Evolutionary conservation across 2,113 vertebrate genomes (phyloP).

Genomic region (Mus musculus): DNA sequence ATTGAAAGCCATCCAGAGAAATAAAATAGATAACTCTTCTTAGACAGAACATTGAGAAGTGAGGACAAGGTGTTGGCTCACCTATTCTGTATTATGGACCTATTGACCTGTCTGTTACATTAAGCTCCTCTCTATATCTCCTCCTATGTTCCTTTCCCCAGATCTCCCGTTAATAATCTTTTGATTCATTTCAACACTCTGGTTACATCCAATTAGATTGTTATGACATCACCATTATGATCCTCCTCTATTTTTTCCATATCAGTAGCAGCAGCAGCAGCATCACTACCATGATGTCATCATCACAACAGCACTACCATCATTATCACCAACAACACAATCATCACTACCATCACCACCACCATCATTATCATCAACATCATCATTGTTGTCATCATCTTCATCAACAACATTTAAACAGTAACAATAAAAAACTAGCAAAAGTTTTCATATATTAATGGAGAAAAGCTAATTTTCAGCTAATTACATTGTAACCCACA

Average conservation of each 20-base stretch:
- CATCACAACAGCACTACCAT: not conserved
- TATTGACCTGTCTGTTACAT: not conserved
- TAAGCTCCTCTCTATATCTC: not conserved
- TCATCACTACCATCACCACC: fast-evolving
- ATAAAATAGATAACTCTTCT: not conserved
- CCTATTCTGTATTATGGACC: fast-evolving
- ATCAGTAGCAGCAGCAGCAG: not conserved
- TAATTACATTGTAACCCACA: conserved; percentile 61
- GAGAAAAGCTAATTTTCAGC: conserved; percentile 48
- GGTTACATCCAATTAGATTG: not conserved
- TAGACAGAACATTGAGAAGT: not conserved
- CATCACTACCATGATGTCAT: not conserved
- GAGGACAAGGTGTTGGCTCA: not conserved
- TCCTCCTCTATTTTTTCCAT: not conserved
- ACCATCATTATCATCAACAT: not conserved
- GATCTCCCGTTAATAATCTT: not conserved
- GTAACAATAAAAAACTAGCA: not conserved
- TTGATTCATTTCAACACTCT: not conserved
- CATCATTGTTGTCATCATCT: not conserved
- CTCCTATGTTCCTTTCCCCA: fast-evolving
- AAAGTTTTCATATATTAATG: conserved; percentile 13
- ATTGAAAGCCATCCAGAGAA: not conserved
- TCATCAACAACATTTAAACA: not conserved
- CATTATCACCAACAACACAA: not conserved
- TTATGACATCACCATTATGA: not conserved